A percentile compares a stretch with the other conserved stretches of the same genome.
Conservation (phyloP, 1,140 invertebrate species). For the Linepithema humile region DNA sequence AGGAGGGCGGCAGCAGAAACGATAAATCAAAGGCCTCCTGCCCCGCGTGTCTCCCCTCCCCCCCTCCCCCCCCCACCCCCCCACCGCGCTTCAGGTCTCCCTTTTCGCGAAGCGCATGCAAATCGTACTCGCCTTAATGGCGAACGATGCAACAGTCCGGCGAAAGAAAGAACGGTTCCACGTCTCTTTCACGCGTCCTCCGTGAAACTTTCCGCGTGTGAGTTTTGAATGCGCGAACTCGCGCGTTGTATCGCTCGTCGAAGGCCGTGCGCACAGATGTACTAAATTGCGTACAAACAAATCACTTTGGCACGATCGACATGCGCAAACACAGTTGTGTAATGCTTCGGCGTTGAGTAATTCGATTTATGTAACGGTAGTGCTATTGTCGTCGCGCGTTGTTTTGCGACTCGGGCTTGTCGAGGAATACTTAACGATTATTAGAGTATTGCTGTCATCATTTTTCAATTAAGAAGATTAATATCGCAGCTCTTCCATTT, state of each 20-base stretch:
- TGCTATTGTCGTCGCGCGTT: constrained; percentile 62
- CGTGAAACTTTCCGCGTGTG: neutral
- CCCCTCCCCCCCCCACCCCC: neutral
- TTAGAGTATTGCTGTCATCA: neutral
- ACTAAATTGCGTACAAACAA: constrained; percentile 73
- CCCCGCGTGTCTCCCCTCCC: constrained; percentile 21
- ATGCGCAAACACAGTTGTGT: constrained; percentile 71
- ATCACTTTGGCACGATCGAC: constrained; percentile 72
- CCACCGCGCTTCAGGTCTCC: neutral
- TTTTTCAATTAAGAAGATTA: neutral
- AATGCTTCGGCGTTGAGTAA: constrained; percentile 65
- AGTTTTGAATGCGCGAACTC: constrained; percentile 46
- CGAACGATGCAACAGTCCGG: neutral
- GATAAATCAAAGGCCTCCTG: constrained; percentile 67
- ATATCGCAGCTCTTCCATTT: neutral
- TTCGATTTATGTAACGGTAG: constrained; percentile 71
- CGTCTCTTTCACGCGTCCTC: constrained; percentile 47
- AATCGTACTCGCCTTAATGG: constrained; percentile 25
- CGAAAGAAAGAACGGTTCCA: constrained; percentile 5
- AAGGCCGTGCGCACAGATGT: constrained; percentile 70
- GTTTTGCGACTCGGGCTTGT: neutral
- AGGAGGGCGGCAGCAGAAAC: constrained; percentile 51
- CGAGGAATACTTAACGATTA: constrained; percentile 1
- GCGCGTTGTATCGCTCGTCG: constrained; percentile 41
- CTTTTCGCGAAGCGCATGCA: constrained; percentile 25